phyloP scores from a whole-genome alignment of 2,888 invertebrate species.

The Ashinkailepas kermadecensis region DNA sequence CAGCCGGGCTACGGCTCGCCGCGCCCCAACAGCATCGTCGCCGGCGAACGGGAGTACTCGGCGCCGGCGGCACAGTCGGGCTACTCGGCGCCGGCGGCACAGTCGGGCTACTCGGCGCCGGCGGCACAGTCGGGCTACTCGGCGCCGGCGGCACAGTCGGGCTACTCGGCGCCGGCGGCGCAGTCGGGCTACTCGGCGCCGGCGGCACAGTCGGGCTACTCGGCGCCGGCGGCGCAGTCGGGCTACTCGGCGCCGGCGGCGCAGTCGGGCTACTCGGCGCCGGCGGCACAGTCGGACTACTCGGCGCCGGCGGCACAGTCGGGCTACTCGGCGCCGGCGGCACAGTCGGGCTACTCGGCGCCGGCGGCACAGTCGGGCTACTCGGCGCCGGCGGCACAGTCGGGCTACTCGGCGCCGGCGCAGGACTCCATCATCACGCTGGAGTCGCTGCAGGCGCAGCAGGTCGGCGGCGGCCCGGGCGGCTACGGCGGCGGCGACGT shows the following conservation, averaged over 20 bases:
- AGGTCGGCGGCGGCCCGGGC: not conserved
- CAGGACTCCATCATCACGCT: conserved; percentile 2
- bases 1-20: not conserved
- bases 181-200: not conserved
- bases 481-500: not conserved
- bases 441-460: conserved; percentile 9
- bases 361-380: not conserved
- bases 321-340: too few relatives aligned
- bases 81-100: not conserved
- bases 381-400: not conserved
- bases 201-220: not conserved
- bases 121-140: not conserved
- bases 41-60: not conserved
- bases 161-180: not conserved
- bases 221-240: not conserved
- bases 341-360: not conserved
- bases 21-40: conserved; percentile 15
- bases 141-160: not conserved
- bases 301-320: not conserved
- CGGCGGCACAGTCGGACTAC: not conserved
- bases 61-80: not conserved
- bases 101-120: not conserved
- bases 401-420: not conserved
- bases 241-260: not conserved
- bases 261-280: not conserved